A percentile compares a stretch with the other conserved stretches of the same genome.
Conservation (phyloP, 2,113 vertebrate species). For the Donacobius atricapilla region DNA sequence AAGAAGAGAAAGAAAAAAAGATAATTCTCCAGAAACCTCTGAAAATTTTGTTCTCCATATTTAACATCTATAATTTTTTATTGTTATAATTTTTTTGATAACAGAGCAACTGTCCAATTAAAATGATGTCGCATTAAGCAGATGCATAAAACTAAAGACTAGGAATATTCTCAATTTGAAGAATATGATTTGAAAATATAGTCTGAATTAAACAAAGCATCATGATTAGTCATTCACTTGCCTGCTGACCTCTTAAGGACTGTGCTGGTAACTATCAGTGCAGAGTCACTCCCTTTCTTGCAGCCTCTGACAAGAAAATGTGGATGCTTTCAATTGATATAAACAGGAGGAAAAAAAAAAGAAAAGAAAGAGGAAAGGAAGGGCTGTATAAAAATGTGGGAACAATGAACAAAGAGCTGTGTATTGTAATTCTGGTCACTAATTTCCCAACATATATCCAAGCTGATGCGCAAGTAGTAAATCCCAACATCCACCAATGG, state of each 20-base stretch:
- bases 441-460: not conserved
- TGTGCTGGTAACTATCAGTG: not conserved
- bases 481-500: not conserved
- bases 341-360: not conserved
- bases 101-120: not conserved
- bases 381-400: not conserved
- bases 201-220: not conserved
- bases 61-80: not conserved
- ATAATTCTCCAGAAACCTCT: not conserved
- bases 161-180: not conserved
- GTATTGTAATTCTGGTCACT: not conserved
- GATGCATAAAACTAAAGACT: not conserved
- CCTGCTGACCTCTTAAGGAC: not conserved
- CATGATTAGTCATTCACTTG: not conserved
- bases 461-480: not conserved
- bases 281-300: not conserved
- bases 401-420: not conserved
- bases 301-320: not conserved
- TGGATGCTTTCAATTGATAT: not conserved
- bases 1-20: not conserved
- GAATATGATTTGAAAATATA: not conserved
- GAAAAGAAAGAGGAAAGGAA: fast-evolving
- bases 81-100: not conserved
- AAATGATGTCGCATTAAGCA: not conserved
- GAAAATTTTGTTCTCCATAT: not conserved